These are phyloP conservation scores for Alouatta palliata DNA, from an alignment of 2,113 vertebrate genomes.

Conservation along the genomic window DNA sequence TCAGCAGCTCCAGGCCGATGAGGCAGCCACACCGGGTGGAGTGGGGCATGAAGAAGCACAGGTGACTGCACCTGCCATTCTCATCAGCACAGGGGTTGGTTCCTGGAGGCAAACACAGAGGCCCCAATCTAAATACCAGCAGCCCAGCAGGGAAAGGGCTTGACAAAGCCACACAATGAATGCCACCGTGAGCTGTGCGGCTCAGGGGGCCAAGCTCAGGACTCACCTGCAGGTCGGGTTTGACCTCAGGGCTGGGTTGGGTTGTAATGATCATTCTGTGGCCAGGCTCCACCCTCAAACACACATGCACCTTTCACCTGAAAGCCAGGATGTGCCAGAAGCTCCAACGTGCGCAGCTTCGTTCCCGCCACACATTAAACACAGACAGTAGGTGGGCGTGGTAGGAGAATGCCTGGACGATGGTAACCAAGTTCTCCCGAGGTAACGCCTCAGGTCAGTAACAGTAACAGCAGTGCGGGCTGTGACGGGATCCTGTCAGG, in stretches of 20 bases:
- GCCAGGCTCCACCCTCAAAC: no score
- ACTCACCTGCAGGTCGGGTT: no score
- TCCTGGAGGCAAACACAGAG: slow-evolving; percentile 81
- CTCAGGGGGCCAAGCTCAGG: no score
- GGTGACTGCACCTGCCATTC: slow-evolving; percentile 96
- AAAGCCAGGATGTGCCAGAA: no score
- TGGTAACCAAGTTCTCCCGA: neutral
- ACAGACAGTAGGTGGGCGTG: neutral
- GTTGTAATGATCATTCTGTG: no score
- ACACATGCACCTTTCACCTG: no score
- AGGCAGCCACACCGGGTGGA: slow-evolving; percentile 94
- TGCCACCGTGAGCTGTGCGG: no score
- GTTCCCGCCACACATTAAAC: accelerated
- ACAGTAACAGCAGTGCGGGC: neutral
- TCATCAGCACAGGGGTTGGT: slow-evolving; percentile 93
- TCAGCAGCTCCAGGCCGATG: slow-evolving; percentile 95
- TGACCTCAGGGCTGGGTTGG: no score
- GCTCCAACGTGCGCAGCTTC: accelerated
- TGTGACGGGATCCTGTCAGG: accelerated
- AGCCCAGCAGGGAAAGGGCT: accelerated
- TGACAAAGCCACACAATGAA: accelerated
- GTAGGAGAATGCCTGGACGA: no score
- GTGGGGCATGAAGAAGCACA: slow-evolving; percentile 93
- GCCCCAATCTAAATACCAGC: neutral
- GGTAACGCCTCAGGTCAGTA: accelerated